Base-by-base conservation (phyloP, 1,140 invertebrate genomes). In the Hyles vespertilio region DNA sequence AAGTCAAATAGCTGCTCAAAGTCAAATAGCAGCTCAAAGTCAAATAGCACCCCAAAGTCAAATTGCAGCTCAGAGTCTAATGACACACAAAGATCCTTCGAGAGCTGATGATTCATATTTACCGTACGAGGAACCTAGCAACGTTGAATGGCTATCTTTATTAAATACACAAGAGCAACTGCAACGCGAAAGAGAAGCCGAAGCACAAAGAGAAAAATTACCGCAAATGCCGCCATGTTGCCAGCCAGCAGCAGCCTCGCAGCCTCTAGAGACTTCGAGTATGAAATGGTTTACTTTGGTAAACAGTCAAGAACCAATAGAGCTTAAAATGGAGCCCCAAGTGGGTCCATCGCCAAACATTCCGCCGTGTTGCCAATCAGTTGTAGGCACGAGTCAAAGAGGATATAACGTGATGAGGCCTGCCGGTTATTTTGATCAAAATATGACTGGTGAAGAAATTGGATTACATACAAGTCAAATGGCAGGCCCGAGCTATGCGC, bases 91-190 rank as follows among this genome's bases (percentile, higher is more conserved):
- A 22, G 22, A 22, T 22, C 22, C 22, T 22, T 22, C 22, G 22
- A 22, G 22, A 22, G 22, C 22, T 22, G 22, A 22, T 22, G 22
- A 2, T 22, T 22, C 22, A 22, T 22, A 22, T 22, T 22, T 22
- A 40, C 36, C 36, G 8, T 40, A 40, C 8, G 8, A 40, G 36
- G 36, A 59, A 52, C 9, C 45, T 40, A 32, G 53, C 3, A 57
- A 63, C 40, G n/a, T 7, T n/a, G 44, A 63, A 10, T 69, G 63
- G 63, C 43, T 50, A 12, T 45, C 67, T 7, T 59, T 69, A 45
- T 34, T 49, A 44, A 40, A 40, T 40, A 40, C 36, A 5, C 36
- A 40, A 40, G 36, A 40, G 53, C 61, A 49, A 54, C 40, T 59
- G 36, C 32, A 2, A 2, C 11, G 22, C 10, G 6, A 22, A 5